These are phyloP conservation scores for Trissolcus basalis DNA, from an alignment of 1,140 invertebrate species.

Conservation along the genomic window DNA sequence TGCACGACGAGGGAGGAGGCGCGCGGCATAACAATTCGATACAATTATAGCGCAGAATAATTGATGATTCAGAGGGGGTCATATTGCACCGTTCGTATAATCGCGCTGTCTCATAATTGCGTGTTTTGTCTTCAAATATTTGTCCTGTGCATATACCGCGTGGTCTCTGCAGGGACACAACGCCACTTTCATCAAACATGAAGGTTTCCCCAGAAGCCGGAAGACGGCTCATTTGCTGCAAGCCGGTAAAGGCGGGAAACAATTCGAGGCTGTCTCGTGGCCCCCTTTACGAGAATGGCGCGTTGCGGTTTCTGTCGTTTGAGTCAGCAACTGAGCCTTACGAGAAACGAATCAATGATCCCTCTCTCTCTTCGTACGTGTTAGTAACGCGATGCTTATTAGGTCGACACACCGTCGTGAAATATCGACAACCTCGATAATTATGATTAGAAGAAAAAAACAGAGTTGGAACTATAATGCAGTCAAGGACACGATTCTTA, in stretches of 20 bases:
- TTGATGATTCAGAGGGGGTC: too few species aligned
- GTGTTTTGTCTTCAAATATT: slow-evolving; percentile 37
- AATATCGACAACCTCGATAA: slow-evolving; percentile 30
- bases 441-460: slow-evolving; percentile 23
- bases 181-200: slow-evolving; percentile 43
- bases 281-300: slow-evolving; percentile 30
- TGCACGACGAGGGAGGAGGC: too few species aligned
- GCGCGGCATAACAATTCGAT: too few species aligned
- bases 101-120: slow-evolving; percentile 10
- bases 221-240: slow-evolving; percentile 40
- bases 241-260: slow-evolving; percentile 46
- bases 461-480: slow-evolving; percentile 24
- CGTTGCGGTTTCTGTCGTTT: slow-evolving; percentile 19
- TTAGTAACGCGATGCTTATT: slow-evolving; percentile 45
- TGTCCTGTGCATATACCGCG: slow-evolving; percentile 21
- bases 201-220: slow-evolving; percentile 42
- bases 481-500: slow-evolving; percentile 34
- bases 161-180: slow-evolving; percentile 26
- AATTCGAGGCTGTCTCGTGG: slow-evolving; percentile 38
- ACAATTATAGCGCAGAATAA: too few species aligned
- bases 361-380: not conserved
- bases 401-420: slow-evolving; percentile 28
- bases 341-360: slow-evolving; percentile 35
- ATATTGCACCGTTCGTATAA: too few species aligned
- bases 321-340: slow-evolving; percentile 31